These are phyloP conservation scores for Sylvia atricapilla DNA, from an alignment of 2,113 vertebrate genomes.

Conservation along the genomic window DNA sequence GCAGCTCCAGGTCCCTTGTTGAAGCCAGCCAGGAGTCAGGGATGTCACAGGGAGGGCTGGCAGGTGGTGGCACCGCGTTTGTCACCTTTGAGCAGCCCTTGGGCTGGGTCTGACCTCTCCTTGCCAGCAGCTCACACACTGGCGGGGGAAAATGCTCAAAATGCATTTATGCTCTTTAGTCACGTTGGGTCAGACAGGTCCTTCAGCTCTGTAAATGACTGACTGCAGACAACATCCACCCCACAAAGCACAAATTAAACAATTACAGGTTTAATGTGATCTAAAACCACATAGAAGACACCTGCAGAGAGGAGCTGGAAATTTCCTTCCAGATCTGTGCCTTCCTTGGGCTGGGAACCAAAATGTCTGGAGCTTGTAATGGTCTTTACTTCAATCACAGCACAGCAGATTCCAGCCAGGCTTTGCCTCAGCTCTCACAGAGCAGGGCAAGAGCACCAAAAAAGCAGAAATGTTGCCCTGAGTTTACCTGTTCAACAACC, in stretches of 20 bases:
- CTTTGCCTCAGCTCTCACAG: background rate
- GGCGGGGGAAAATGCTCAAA: background rate
- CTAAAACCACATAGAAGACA: background rate
- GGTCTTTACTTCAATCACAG: background rate
- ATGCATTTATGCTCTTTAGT: background rate
- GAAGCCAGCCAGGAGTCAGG: background rate
- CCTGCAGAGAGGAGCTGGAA: background rate
- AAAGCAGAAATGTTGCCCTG: background rate
- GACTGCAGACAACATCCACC: background rate
- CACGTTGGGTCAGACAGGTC: rapidly evolving
- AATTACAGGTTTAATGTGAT: background rate
- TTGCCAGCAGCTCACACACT: background rate
- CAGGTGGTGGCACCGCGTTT: background rate
- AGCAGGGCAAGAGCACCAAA: background rate
- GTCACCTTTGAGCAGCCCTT: background rate
- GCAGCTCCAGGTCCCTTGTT: background rate
- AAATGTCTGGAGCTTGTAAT: background rate
- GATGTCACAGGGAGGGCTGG: background rate
- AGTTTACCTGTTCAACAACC: background rate
- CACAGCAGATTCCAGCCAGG: background rate
- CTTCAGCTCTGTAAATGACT: background rate
- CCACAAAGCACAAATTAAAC: background rate
- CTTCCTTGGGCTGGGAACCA: background rate
- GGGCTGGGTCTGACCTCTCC: background rate
- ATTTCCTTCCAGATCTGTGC: background rate